Evolutionary conservation across 2,888 invertebrate species (phyloP).

Genomic region (Meghimatium bilineatum): DNA sequence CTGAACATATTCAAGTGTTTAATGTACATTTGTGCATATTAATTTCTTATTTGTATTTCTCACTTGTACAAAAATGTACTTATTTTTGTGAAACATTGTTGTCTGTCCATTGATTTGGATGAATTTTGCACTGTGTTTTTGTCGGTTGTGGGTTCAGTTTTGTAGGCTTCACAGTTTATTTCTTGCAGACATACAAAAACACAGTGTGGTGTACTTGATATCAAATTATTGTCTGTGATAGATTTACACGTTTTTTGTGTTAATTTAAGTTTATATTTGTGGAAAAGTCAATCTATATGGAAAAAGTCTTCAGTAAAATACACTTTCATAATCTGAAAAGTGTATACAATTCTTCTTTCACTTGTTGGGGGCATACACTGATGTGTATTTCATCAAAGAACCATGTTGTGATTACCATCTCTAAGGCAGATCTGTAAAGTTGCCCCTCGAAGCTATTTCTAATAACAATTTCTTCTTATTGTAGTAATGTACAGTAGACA

Average conservation of each 20-base stretch:
- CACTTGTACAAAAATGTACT: background rate
- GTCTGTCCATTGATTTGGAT: background rate
- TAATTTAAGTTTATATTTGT: background rate
- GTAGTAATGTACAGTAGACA: too few species aligned
- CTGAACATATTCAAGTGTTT: background rate
- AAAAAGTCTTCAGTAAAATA: too few species aligned
- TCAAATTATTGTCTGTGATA: conserved; percentile 19
- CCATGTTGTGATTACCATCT: too few species aligned
- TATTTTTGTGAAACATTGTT: background rate
- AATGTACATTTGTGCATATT: background rate
- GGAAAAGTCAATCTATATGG: too few species aligned
- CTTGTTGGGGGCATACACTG: too few species aligned
- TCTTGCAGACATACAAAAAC: background rate
- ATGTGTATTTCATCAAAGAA: too few species aligned
- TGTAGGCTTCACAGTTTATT: background rate
- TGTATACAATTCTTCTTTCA: too few species aligned
- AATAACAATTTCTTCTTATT: too few species aligned
- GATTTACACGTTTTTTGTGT: background rate
- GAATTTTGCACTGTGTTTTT: background rate
- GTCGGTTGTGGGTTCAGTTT: background rate
- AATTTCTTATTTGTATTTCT: background rate
- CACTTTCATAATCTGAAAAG: too few species aligned
- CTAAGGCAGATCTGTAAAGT: too few species aligned
- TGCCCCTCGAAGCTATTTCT: too few species aligned
- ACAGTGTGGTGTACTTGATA: conserved; percentile 3